Evolutionary conservation across 1,140 invertebrate species (phyloP).

Genomic region (Archegozetes longisetosus): DNA sequence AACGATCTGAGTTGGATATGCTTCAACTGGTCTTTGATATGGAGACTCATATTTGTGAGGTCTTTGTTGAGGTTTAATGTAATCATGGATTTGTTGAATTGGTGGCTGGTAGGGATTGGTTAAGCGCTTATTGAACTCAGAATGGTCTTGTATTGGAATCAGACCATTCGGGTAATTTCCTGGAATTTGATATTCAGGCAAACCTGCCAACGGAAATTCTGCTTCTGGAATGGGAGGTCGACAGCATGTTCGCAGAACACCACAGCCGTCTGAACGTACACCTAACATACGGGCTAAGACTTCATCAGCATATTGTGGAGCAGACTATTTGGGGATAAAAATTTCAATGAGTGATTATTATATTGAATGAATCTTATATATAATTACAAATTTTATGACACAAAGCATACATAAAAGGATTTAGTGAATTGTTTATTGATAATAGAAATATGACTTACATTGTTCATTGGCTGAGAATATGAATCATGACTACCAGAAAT

Average conservation of each 20-base stretch:
- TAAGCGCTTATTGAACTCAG: neutral
- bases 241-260: conserved; percentile 23
- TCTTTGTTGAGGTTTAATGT: neutral
- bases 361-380: too few species aligned
- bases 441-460: too few species aligned
- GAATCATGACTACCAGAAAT: too few species aligned
- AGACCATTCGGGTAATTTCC: conserved; percentile 11
- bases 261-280: conserved; percentile 18
- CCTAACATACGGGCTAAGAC: conserved; percentile 21
- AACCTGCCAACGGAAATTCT: neutral
- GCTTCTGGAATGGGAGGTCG: conserved; percentile 12
- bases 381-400: too few species aligned
- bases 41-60: neutral
- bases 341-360: too few species aligned
- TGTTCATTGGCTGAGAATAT: too few species aligned
- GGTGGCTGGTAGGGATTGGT: conserved; percentile 9
- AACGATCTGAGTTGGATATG: neutral
- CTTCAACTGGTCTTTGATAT: neutral
- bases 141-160: conserved; percentile 2
- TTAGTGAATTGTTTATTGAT: too few species aligned
- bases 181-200: neutral
- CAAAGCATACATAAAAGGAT: neutral
- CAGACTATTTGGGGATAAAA: too few species aligned
- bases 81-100: conserved; percentile 11
- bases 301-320: conserved; percentile 21